Conservation (phyloP, 2,888 invertebrate genomes). For the Drosophila merina region DNA sequence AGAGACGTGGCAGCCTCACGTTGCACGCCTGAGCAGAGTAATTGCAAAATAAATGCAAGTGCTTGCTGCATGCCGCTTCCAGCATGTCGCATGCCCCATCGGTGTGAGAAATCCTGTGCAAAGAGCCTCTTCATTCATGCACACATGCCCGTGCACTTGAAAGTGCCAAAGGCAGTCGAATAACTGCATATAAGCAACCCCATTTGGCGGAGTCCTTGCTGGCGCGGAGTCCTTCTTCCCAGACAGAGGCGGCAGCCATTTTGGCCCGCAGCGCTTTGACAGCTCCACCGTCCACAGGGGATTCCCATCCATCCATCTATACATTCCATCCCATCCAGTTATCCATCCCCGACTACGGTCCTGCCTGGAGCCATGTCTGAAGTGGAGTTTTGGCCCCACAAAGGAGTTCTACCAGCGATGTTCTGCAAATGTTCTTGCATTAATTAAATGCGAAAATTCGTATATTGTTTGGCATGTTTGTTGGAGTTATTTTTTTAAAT, state of each 20-base stretch:
- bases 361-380: slow-evolving; percentile 62
- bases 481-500: slow-evolving; percentile 30
- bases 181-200: slow-evolving; percentile 38
- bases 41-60: slow-evolving; percentile 64
- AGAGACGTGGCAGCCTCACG: slow-evolving; percentile 20
- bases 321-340: not conserved
- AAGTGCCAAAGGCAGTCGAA: slow-evolving; percentile 68
- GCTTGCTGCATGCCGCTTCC: not conserved
- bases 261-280: slow-evolving; percentile 68
- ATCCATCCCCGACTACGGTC: slow-evolving; percentile 4
- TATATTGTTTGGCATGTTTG: slow-evolving; percentile 25
- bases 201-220: slow-evolving; percentile 10
- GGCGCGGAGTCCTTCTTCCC: not conserved
- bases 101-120: slow-evolving; percentile 8
- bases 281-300: slow-evolving; percentile 31
- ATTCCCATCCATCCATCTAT: not conserved
- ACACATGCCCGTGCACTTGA: slow-evolving; percentile 68
- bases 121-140: slow-evolving; percentile 53
- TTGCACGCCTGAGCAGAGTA: slow-evolving; percentile 55
- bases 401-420: slow-evolving; percentile 49
- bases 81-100: not conserved
- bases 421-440: slow-evolving; percentile 58
- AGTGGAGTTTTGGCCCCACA: slow-evolving; percentile 56
- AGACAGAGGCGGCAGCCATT: slow-evolving; percentile 50
- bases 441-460: slow-evolving; percentile 63